Percentiles rank a stretch among this genome's conserved stretches.
Evolutionary conservation across 2,888 invertebrate species (phyloP).

Genomic region (Noctua janthina): DNA sequence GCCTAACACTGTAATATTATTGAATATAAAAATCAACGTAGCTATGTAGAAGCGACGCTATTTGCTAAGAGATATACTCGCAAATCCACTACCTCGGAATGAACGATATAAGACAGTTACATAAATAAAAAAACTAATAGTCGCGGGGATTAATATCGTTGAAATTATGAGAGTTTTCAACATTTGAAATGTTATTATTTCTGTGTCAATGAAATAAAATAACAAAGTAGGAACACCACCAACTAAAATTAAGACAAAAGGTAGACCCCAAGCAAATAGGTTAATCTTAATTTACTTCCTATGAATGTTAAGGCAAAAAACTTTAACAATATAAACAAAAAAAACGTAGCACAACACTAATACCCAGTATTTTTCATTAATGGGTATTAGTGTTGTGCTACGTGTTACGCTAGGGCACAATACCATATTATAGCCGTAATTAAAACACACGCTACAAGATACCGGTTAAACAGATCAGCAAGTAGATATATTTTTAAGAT

Average conservation of each 20-base stretch:
- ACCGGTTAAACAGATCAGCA: neutral
- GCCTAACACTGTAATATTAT: conserved; percentile 9
- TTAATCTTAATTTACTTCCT: no score
- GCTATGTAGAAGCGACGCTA: conserved; percentile 24
- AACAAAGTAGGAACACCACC: neutral
- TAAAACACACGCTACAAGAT: fast-evolving
- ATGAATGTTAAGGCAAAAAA: no score
- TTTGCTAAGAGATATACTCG: neutral
- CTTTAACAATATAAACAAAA: no score
- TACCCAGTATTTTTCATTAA: no score
- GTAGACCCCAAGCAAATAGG: neutral
- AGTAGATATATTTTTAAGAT: neutral
- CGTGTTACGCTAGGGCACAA: no score
- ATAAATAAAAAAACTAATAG: conserved; percentile 12
- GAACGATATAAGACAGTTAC: conserved; percentile 2
- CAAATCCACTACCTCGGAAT: neutral
- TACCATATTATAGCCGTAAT: neutral
- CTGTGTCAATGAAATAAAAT: neutral
- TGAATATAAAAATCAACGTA: neutral
- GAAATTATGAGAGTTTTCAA: neutral
- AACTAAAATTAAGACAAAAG: neutral
- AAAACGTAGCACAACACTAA: no score
- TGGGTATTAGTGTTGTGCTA: no score
- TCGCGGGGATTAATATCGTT: neutral
- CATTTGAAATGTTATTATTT: neutral